Evolutionary conservation across 2,113 vertebrate species (phyloP).

Genomic region (Prunella fulvescens): DNA sequence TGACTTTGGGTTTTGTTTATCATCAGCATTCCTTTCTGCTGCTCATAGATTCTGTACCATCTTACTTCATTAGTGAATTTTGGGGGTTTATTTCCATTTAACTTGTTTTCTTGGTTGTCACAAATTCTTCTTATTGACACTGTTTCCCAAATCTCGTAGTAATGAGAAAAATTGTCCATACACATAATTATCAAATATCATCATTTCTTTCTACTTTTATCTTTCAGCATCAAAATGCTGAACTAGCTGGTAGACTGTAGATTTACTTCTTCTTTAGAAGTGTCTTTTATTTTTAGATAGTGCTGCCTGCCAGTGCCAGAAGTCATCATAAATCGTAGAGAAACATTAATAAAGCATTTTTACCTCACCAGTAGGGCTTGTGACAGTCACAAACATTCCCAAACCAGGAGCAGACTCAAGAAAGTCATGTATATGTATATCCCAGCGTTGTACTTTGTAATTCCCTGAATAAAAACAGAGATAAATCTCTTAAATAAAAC

Average conservation of each 20-base stretch:
- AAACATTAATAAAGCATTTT: not conserved
- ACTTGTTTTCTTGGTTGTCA: not conserved
- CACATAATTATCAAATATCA: not conserved
- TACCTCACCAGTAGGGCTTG: conserved; percentile 79
- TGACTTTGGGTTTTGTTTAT: not conserved
- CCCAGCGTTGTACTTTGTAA: conserved; percentile 86
- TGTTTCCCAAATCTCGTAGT: not conserved
- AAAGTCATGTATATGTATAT: conserved; percentile 57
- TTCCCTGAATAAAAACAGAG: conserved; percentile 69
- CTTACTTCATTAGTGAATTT: not conserved
- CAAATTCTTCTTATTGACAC: not conserved
- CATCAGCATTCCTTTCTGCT: not conserved
- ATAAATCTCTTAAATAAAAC: not conserved
- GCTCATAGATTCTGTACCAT: not conserved
- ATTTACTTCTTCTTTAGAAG: not conserved
- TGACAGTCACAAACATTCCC: conserved; percentile 83
- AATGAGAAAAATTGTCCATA: not conserved
- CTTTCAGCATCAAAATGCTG: not conserved
- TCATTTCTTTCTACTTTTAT: not conserved
- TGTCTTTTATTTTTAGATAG: not conserved
- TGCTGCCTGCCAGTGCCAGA: not conserved
- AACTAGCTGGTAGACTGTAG: not conserved
- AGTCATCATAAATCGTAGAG: not conserved
- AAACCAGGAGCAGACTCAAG: conserved; percentile 78
- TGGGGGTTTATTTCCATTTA: not conserved